Conservation (phyloP, 37 sponge, comb jelly and placozoan genomes). For the Petrosia ficiformis region DNA sequence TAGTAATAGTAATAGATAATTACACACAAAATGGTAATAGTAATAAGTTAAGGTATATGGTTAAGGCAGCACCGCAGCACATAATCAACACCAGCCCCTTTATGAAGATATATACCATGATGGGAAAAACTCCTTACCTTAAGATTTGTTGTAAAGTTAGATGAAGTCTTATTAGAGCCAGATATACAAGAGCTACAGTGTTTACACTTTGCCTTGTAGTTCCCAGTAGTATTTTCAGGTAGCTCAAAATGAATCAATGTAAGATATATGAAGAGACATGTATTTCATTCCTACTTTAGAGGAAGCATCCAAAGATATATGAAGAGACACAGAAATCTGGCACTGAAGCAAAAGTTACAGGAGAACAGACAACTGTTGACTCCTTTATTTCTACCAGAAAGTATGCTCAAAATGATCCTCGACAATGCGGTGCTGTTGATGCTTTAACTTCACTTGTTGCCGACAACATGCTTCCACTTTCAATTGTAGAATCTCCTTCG, state of each 20-base stretch:
- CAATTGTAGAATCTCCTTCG: constrained; percentile 3
- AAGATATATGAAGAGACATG: no score
- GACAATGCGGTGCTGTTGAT: constrained; percentile 1
- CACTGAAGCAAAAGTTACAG: neutral
- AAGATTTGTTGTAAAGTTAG: neutral
- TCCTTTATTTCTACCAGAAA: constrained; percentile 2
- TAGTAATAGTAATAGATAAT: constrained; percentile 1
- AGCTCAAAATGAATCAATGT: no score
- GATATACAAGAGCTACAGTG: neutral
- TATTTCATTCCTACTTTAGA: neutral
- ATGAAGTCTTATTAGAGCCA: neutral
- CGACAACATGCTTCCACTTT: constrained; percentile 14
- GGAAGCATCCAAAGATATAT: constrained; percentile 21
- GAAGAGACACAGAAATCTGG: constrained; percentile 10
- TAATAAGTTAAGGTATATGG: neutral
- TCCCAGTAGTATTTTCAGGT: neutral
- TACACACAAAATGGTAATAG: neutral
- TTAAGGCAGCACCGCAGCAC: neutral
- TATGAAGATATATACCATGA: no score
- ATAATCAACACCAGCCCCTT: neutral
- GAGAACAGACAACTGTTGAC: constrained; percentile 6
- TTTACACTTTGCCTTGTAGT: neutral
- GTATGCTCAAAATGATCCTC: neutral
- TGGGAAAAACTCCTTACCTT: neutral
- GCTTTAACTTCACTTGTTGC: constrained; percentile 7